Conservation (phyloP, 1,140 invertebrate genomes). For the Philopotamus ludificatus region DNA sequence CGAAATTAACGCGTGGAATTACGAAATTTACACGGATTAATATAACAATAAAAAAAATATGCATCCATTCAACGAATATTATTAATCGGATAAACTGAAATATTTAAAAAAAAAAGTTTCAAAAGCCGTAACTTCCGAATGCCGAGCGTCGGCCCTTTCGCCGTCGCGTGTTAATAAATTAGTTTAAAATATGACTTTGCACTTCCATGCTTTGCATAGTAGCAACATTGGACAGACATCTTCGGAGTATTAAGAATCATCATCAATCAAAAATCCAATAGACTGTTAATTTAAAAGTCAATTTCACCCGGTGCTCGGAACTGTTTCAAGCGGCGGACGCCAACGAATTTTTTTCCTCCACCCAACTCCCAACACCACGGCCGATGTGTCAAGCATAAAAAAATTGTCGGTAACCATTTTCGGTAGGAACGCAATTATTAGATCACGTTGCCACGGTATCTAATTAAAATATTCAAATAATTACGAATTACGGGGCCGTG, state of each 20-base stretch:
- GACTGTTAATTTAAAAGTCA: slow-evolving; percentile 33
- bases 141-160: too few relatives aligned
- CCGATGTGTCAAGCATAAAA: not conserved
- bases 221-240: slow-evolving; percentile 6
- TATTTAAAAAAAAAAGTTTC: too few relatives aligned
- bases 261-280: slow-evolving; percentile 35
- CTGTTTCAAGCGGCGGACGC: slow-evolving; percentile 19
- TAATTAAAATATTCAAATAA: slow-evolving; percentile 42
- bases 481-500: slow-evolving; percentile 34
- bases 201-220: slow-evolving; percentile 9
- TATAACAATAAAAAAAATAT: too few relatives aligned
- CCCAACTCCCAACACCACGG: too few relatives aligned
- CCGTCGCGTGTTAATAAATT: slow-evolving; percentile 18
- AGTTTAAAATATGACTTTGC: slow-evolving; percentile 28
- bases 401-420: not conserved
- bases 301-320: slow-evolving; percentile 27
- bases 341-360: slow-evolving; percentile 10
- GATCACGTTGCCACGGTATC: slow-evolving; percentile 11
- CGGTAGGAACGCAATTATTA: slow-evolving; percentile 28
- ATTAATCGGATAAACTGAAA: too few relatives aligned
- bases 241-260: slow-evolving; percentile 26
- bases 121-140: too few relatives aligned
- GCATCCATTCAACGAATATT: too few relatives aligned
- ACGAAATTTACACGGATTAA: too few relatives aligned
- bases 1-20: too few relatives aligned